Conservation (phyloP, 1,140 invertebrate genomes). For the Heliconius congener region DNA sequence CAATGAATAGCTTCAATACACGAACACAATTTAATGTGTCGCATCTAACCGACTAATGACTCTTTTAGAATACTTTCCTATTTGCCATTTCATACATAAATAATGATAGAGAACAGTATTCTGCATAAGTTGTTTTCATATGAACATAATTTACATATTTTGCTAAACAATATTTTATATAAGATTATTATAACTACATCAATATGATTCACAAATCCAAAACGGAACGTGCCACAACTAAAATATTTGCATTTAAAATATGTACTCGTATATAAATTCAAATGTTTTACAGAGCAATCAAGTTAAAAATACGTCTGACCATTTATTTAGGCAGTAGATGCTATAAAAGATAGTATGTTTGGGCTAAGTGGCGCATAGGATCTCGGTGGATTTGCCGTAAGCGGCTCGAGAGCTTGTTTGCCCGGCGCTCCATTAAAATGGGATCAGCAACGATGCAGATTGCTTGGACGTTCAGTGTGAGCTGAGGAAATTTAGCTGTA, state of each 20-base stretch:
- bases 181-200: not conserved
- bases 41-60: slow-evolving; percentile 42
- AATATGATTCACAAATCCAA: not conserved
- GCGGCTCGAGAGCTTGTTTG: slow-evolving; percentile 77
- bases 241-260: not conserved
- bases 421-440: slow-evolving; percentile 80
- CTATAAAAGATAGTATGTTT: slow-evolving; percentile 54
- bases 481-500: slow-evolving; percentile 31
- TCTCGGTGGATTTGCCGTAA: slow-evolving; percentile 76
- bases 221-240: not conserved
- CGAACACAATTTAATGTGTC: slow-evolving; percentile 47
- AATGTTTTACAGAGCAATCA: slow-evolving; percentile 12
- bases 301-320: slow-evolving; percentile 27
- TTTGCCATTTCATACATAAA: slow-evolving; percentile 1
- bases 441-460: slow-evolving; percentile 79
- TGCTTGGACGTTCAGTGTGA: slow-evolving; percentile 55
- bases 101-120: not conserved
- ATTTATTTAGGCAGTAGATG: slow-evolving; percentile 39
- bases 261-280: not conserved
- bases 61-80: slow-evolving; percentile 21
- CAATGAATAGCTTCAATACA: slow-evolving; percentile 51
- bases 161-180: not conserved
- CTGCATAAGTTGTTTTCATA: not conserved
- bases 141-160: slow-evolving; percentile 11
- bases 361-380: slow-evolving; percentile 73